A percentile compares a stretch with the other conserved stretches of the same genome.
phyloP scores from a whole-genome alignment of 1,140 invertebrate species.

The Ericerus pela region DNA sequence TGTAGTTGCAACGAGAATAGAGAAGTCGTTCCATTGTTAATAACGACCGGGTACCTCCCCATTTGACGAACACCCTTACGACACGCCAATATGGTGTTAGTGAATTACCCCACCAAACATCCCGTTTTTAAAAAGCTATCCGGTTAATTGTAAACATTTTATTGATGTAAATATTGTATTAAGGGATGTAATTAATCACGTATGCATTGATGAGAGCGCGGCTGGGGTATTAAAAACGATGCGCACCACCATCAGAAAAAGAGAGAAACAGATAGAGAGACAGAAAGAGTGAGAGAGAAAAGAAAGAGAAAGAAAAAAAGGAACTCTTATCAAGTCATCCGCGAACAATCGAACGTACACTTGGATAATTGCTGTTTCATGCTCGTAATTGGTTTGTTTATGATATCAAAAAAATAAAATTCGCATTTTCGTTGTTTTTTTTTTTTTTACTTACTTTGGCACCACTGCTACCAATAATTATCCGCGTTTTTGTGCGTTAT shows the following conservation, averaged over 20 bases:
- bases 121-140: slow-evolving; percentile 9
- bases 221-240: too few species aligned
- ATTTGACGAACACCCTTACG: not conserved
- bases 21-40: slow-evolving; percentile 8
- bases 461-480: too few species aligned
- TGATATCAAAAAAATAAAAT: too few species aligned
- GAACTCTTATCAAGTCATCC: slow-evolving; percentile 8
- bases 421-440: too few species aligned
- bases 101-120: slow-evolving; percentile 5
- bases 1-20: too few species aligned
- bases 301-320: too few species aligned
- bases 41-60: not conserved
- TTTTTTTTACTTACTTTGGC: too few species aligned
- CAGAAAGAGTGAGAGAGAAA: too few species aligned
- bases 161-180: slow-evolving; percentile 12
- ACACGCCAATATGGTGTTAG: not conserved
- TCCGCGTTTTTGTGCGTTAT: too few species aligned
- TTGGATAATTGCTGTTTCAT: slow-evolving; percentile 10
- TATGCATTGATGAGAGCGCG: not conserved
- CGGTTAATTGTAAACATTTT: slow-evolving; percentile 12
- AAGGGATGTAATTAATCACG: slow-evolving; percentile 11
- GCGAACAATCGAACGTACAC: slow-evolving; percentile 8
- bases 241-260: too few species aligned
- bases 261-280: too few species aligned
- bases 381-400: slow-evolving; percentile 11